phyloP scores from a whole-genome alignment of 64 coral and sea anemone genomes.

The Pocillopora damicornis region DNA sequence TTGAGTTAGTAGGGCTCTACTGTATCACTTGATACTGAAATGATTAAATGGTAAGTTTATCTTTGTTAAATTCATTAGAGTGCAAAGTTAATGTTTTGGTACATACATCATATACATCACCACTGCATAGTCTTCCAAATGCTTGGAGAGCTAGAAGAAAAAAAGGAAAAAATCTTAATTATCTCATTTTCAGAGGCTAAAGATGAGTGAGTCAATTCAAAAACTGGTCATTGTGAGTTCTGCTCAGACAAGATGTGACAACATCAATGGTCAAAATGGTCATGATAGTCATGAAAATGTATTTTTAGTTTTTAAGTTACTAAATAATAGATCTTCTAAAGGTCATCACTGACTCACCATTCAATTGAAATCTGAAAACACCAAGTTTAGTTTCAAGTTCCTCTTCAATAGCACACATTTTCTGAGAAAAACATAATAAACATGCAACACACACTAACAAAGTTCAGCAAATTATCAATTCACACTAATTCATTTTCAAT shows the following conservation, averaged over 20 bases:
- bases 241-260: too few species aligned
- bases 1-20: too few species aligned
- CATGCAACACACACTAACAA: background rate
- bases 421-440: slow-evolving; percentile 20
- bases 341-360: slow-evolving; percentile 41
- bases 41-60: background rate
- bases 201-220: too few species aligned
- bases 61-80: background rate
- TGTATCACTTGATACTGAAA: too few species aligned
- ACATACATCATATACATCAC: slow-evolving; percentile 92
- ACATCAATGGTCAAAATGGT: too few species aligned
- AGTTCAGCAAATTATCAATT: background rate
- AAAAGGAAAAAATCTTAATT: background rate
- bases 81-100: background rate
- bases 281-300: background rate
- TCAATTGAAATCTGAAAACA: slow-evolving; percentile 82
- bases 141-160: slow-evolving; percentile 67
- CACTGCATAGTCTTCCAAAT: slow-evolving; percentile 94
- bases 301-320: background rate
- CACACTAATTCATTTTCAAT: too few species aligned
- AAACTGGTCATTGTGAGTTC: too few species aligned
- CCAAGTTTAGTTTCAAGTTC: slow-evolving; percentile 88
- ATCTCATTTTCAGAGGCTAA: too few species aligned
- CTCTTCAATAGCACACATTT: slow-evolving; percentile 82
- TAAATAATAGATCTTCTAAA: background rate